Evolutionary conservation across 2,113 vertebrate species (phyloP).

Genomic region (Psephotus haematonotus): DNA sequence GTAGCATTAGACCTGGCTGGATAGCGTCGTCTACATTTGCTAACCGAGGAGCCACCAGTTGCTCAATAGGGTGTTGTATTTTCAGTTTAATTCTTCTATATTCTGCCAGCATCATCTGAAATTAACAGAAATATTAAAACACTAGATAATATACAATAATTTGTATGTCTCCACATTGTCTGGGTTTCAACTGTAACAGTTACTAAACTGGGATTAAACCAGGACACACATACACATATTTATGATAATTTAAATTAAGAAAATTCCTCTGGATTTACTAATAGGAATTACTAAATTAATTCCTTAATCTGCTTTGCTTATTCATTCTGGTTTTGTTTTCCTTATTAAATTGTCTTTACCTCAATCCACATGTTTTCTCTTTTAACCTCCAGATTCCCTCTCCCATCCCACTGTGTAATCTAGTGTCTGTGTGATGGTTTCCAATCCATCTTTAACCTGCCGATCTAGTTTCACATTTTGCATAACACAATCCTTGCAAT

Average conservation of each 20-base stretch:
- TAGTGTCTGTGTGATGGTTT: neutral
- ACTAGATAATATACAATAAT: neutral
- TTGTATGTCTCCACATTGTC: neutral
- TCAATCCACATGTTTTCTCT: neutral
- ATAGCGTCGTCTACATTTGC: slow-evolving; percentile 85
- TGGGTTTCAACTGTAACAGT: neutral
- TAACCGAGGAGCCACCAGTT: slow-evolving; percentile 80
- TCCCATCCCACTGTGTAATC: rapidly evolving
- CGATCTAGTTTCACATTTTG: neutral
- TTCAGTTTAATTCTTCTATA: slow-evolving; percentile 87
- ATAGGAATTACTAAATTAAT: neutral
- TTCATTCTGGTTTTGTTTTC: neutral
- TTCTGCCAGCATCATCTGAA: slow-evolving; percentile 86
- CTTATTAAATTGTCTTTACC: neutral
- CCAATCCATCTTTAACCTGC: neutral
- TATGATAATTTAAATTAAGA: neutral
- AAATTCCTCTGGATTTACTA: neutral
- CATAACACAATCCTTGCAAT: neutral
- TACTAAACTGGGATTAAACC: neutral
- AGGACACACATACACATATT: neutral
- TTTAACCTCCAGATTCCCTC: neutral
- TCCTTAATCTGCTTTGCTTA: neutral
- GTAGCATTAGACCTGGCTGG: slow-evolving; percentile 82
- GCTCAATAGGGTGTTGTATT: slow-evolving; percentile 80
- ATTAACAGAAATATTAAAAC: neutral